Percentiles rank a stretch among this genome's conserved stretches.
Conservation (phyloP, 2,888 invertebrate genomes). For the Lithophane socia region DNA sequence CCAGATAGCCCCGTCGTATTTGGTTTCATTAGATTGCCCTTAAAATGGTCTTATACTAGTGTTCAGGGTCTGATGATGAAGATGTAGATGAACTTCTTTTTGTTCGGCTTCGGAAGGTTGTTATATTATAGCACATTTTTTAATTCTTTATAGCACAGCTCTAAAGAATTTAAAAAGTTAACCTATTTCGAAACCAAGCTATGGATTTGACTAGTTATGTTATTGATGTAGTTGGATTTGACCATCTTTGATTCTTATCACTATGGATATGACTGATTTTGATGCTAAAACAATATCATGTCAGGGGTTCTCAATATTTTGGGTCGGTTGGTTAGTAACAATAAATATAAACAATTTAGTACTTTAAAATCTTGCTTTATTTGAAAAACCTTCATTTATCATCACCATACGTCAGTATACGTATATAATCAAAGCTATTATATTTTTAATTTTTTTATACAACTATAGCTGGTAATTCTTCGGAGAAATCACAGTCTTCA, state of each 20-base stretch:
- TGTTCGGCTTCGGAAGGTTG: too few relatives aligned
- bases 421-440: slow-evolving; percentile 1
- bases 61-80: too few relatives aligned
- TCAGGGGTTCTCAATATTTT: slow-evolving; percentile 37
- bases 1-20: too few relatives aligned
- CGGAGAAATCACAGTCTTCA: slow-evolving; percentile 43
- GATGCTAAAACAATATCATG: slow-evolving; percentile 31
- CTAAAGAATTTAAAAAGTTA: too few relatives aligned
- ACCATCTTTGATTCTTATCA: slow-evolving; percentile 25
- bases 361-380: neutral
- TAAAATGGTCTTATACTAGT: too few relatives aligned
- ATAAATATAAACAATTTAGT: slow-evolving; percentile 29
- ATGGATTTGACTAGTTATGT: slow-evolving; percentile 15
- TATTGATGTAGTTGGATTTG: slow-evolving; percentile 8
- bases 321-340: slow-evolving; percentile 26
- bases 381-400: neutral
- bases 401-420: neutral
- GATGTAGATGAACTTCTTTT: neutral
- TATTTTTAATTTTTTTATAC: neutral
- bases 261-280: slow-evolving; percentile 35
- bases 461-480: slow-evolving; percentile 45
- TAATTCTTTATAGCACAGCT: too few relatives aligned
- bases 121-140: too few relatives aligned
- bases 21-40: too few relatives aligned
- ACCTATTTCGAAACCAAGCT: slow-evolving; percentile 35